phyloP scores from a whole-genome alignment of 2,888 invertebrate species.

The Crossocerus cetratus region DNA sequence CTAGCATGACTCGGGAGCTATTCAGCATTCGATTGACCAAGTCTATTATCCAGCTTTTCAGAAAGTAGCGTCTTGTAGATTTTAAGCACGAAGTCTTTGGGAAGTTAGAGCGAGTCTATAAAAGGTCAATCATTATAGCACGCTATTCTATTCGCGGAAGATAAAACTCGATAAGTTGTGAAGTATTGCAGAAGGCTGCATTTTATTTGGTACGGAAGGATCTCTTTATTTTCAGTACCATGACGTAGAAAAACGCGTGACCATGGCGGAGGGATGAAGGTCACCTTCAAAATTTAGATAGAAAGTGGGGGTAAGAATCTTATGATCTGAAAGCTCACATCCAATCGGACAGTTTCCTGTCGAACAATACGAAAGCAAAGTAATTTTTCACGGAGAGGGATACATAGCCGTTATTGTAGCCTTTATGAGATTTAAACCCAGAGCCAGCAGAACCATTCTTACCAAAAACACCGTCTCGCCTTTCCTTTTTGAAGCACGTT shows the following conservation, averaged over 20 bases:
- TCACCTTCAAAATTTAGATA: constrained; percentile 5
- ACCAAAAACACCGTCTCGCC: too few relatives aligned
- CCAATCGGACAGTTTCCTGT: neutral
- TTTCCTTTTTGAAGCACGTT: too few relatives aligned
- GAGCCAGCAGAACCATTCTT: too few relatives aligned
- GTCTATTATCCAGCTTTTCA: too few relatives aligned
- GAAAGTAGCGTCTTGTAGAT: too few relatives aligned
- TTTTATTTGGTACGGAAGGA: constrained; percentile 5
- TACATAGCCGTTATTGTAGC: neutral
- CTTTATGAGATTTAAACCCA: neutral
- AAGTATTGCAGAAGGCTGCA: neutral
- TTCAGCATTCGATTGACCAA: too few relatives aligned
- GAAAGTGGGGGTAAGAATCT: constrained; percentile 3
- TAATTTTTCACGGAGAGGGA: neutral
- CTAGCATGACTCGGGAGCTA: too few relatives aligned
- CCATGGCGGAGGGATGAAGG: constrained; percentile 3
- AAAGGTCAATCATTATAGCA: neutral
- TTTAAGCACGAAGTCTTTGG: too few relatives aligned
- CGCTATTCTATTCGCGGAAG: neutral
- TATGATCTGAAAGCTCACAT: constrained; percentile 5
- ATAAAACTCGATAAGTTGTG: neutral
- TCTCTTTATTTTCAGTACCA: constrained; percentile 6
- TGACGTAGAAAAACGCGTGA: constrained; percentile 5
- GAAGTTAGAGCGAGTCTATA: neutral
- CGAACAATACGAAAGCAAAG: neutral